Evolutionary conservation across 2,888 invertebrate genomes (phyloP).

Genomic region (Tupiocoris notatus): DNA sequence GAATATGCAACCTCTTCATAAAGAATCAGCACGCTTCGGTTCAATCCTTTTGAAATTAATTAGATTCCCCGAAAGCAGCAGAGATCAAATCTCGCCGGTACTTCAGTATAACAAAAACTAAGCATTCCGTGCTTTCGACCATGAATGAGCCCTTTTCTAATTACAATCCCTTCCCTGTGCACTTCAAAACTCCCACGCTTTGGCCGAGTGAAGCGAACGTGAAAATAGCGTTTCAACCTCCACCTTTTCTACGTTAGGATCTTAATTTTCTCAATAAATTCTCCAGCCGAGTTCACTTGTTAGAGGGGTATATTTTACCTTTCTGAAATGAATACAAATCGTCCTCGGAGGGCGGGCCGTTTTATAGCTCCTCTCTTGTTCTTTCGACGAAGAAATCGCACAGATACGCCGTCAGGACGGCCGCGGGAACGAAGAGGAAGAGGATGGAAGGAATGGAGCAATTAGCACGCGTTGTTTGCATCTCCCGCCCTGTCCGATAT

Average conservation of each 20-base stretch:
- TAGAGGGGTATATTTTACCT: neutral
- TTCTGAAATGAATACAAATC: constrained; percentile 35
- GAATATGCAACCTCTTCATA: no score
- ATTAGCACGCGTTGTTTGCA: neutral
- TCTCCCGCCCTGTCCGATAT: neutral
- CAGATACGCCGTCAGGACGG: neutral
- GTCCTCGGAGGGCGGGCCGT: neutral
- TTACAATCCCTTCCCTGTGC: neutral
- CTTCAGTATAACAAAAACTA: neutral
- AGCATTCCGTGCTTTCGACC: neutral
- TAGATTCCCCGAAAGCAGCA: no score
- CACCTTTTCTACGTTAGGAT: neutral
- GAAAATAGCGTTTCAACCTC: neutral
- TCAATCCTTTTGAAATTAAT: no score
- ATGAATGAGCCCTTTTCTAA: neutral
- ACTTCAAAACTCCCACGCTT: neutral
- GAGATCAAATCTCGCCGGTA: no score
- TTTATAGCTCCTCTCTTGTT: neutral
- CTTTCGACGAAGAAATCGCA: neutral
- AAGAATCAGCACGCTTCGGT: no score
- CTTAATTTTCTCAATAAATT: neutral
- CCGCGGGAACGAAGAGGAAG: neutral
- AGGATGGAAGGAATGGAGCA: neutral
- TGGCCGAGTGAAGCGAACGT: neutral
- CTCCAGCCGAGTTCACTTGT: neutral